These are phyloP conservation scores for Dusona sp. DNA, from an alignment of 2,888 invertebrate genomes.

Conservation along the genomic window DNA sequence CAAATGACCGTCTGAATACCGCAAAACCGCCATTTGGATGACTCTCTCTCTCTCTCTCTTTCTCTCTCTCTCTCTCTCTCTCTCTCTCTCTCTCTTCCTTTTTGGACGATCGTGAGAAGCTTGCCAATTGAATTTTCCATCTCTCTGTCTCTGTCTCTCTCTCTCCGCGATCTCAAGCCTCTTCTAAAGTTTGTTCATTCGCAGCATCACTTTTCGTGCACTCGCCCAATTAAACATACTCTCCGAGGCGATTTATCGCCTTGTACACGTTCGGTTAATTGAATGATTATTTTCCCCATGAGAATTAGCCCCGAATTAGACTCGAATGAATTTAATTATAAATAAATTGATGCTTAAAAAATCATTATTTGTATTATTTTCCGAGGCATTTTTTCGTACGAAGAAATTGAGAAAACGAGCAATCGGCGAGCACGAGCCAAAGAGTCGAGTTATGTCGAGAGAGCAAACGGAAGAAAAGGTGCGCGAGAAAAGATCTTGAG, in stretches of 20 bases:
- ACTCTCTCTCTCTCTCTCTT: constrained; percentile 56
- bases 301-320: neutral
- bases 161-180: constrained; percentile 15
- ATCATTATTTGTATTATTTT: neutral
- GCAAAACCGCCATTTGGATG: constrained; percentile 76
- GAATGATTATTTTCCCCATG: neutral
- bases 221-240: constrained; percentile 38
- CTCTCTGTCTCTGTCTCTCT: constrained; percentile 40
- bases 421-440: constrained; percentile 57
- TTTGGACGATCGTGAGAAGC: constrained; percentile 64
- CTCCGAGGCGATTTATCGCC: neutral
- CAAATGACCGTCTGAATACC: constrained; percentile 81
- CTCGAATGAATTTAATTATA: neutral
- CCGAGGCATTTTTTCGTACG: neutral
- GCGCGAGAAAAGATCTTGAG: constrained; percentile 35
- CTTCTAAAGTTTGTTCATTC: constrained; percentile 15
- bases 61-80: constrained; percentile 54
- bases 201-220: constrained; percentile 40
- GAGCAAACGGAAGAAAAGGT: constrained; percentile 53
- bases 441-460: constrained; percentile 60
- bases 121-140: constrained; percentile 62
- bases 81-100: constrained; percentile 48
- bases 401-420: constrained; percentile 64
- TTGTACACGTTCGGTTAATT: neutral
- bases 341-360: neutral